Evolutionary conservation across 2,888 invertebrate genomes (phyloP).

Genomic region (Platycheirus albimanus): DNA sequence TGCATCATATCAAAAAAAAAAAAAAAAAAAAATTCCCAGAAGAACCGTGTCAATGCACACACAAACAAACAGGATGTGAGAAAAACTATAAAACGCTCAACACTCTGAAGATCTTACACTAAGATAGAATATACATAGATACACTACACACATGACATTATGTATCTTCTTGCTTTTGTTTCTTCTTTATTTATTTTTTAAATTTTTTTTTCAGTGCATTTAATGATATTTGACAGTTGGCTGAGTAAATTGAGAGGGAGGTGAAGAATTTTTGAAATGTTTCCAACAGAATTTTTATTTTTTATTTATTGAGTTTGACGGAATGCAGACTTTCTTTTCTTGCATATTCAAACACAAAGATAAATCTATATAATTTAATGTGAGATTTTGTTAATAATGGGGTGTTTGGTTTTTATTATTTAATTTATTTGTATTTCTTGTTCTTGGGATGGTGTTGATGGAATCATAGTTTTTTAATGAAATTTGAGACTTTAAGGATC

Average conservation of each 20-base stretch:
- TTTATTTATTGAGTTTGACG: slow-evolving; percentile 18
- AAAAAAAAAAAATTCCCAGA: slow-evolving; percentile 50
- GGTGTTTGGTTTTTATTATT: not conserved
- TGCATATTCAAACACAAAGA: slow-evolving; percentile 10
- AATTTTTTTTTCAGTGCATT: slow-evolving; percentile 27
- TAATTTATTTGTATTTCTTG: not conserved
- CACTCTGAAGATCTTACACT: slow-evolving; percentile 48
- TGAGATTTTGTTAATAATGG: slow-evolving; percentile 16
- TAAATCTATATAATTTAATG: slow-evolving; percentile 14
- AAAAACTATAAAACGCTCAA: slow-evolving; percentile 69
- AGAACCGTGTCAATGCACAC: slow-evolving; percentile 64
- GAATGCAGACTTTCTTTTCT: slow-evolving; percentile 14
- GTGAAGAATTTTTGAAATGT: slow-evolving; percentile 23
- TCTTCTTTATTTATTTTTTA: not conserved
- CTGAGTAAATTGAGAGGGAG: slow-evolving; percentile 32
- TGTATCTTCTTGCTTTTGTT: too few species aligned
- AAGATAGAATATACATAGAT: too few species aligned
- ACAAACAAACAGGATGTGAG: slow-evolving; percentile 62
- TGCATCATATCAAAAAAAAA: slow-evolving; percentile 19
- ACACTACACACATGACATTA: too few species aligned
- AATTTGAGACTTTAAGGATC: too few species aligned
- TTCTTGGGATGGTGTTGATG: too few species aligned
- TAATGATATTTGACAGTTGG: slow-evolving; percentile 61
- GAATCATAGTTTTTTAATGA: too few species aligned
- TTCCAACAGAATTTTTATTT: slow-evolving; percentile 21